These are phyloP conservation scores for Plebejus anna DNA, from an alignment of 2,888 invertebrate species.

Conservation along the genomic window DNA sequence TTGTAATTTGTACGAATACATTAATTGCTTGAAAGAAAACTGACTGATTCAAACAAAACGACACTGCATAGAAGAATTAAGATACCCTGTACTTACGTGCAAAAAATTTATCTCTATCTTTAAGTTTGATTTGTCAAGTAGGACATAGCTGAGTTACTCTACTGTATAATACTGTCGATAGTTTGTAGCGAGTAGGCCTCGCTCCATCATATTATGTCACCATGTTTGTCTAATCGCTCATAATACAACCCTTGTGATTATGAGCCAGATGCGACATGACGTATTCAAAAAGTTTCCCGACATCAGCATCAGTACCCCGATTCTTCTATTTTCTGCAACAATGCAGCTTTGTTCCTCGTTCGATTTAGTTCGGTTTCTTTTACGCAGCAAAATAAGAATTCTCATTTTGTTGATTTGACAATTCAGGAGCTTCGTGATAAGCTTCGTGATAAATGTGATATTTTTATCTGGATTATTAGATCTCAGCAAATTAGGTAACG, in stretches of 20 bases:
- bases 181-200: slow-evolving; percentile 48
- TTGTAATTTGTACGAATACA: too few species aligned
- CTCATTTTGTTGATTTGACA: too few species aligned
- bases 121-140: not conserved
- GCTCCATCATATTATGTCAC: slow-evolving; percentile 47
- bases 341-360: not conserved
- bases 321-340: not conserved
- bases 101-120: too few species aligned
- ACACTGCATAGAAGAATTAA: too few species aligned
- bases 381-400: not conserved
- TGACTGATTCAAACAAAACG: not conserved
- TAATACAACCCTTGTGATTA: slow-evolving; percentile 31
- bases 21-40: too few species aligned
- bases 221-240: slow-evolving; percentile 42
- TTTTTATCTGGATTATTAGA: not conserved
- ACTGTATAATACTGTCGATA: slow-evolving; percentile 42
- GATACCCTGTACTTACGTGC: too few species aligned
- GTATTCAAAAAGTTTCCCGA: not conserved
- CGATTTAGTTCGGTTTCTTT: not conserved
- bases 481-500: not conserved
- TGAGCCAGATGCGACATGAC: slow-evolving; percentile 10
- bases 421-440: too few species aligned
- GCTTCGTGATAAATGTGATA: too few species aligned
- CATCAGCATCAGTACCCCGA: not conserved
- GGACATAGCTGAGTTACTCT: not conserved